phyloP scores from a whole-genome alignment of 1,140 invertebrate genomes.

The Trichonephila inaurata region DNA sequence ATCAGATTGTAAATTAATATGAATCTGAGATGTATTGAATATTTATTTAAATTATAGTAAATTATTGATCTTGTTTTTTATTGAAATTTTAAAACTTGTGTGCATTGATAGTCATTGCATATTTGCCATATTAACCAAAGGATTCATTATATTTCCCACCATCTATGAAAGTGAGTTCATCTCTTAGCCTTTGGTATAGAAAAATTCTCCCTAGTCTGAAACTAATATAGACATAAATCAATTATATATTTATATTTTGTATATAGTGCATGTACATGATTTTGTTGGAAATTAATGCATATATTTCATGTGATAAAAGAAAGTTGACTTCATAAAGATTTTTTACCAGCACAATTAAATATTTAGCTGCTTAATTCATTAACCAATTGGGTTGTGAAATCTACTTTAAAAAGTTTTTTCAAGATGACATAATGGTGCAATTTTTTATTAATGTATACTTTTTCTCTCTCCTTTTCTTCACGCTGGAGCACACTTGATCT shows the following conservation, averaged over 20 bases:
- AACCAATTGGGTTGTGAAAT: background rate
- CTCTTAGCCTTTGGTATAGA: constrained; percentile 12
- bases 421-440: background rate
- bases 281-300: background rate
- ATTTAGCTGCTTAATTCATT: background rate
- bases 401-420: background rate
- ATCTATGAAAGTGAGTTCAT: background rate
- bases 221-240: background rate
- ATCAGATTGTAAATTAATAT: no score
- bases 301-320: background rate
- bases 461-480: background rate
- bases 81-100: background rate
- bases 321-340: background rate
- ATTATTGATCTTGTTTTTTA: background rate
- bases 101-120: constrained; percentile 8
- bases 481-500: background rate
- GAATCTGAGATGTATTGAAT: no score
- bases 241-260: constrained; percentile 8
- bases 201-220: background rate
- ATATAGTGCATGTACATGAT: background rate
- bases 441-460: background rate
- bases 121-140: constrained; percentile 7
- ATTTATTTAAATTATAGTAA: background rate
- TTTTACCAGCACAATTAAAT: background rate
- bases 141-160: background rate